Conservation (phyloP, 2,888 invertebrate species). For the Omphaloscelis lunosa region DNA sequence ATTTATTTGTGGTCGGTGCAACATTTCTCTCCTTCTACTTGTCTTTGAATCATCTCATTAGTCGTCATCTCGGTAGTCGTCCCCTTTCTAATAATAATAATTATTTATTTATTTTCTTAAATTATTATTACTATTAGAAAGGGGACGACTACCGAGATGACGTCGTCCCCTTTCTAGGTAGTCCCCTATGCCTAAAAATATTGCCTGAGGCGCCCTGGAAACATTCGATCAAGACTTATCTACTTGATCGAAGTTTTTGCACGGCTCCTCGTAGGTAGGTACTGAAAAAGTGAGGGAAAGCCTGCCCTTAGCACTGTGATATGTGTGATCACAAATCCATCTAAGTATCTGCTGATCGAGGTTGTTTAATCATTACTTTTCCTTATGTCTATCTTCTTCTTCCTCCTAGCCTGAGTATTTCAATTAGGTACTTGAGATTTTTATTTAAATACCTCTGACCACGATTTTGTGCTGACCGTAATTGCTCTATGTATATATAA, state of each 20-base stretch:
- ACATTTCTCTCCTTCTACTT: no score
- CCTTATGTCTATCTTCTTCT: background rate
- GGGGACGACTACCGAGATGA: no score
- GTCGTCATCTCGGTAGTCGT: background rate
- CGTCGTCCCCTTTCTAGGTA: background rate
- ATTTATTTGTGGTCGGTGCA: no score
- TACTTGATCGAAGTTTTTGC: no score
- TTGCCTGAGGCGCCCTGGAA: background rate
- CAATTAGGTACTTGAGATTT: background rate
- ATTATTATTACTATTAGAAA: no score
- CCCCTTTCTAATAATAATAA: no score
- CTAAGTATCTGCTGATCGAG: background rate
- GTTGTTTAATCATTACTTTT: background rate
- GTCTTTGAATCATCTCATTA: no score
- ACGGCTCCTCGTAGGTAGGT: no score
- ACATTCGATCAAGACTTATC: background rate
- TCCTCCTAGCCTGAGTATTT: background rate
- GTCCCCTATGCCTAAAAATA: background rate
- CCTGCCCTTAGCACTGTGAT: background rate
- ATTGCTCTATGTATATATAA: background rate
- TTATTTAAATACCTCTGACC: background rate
- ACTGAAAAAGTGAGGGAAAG: background rate
- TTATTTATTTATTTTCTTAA: no score
- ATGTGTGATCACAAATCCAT: background rate
- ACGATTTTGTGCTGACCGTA: background rate